Evolutionary conservation across 2,113 vertebrate genomes (phyloP).

Genomic region (Prinia subflava): DNA sequence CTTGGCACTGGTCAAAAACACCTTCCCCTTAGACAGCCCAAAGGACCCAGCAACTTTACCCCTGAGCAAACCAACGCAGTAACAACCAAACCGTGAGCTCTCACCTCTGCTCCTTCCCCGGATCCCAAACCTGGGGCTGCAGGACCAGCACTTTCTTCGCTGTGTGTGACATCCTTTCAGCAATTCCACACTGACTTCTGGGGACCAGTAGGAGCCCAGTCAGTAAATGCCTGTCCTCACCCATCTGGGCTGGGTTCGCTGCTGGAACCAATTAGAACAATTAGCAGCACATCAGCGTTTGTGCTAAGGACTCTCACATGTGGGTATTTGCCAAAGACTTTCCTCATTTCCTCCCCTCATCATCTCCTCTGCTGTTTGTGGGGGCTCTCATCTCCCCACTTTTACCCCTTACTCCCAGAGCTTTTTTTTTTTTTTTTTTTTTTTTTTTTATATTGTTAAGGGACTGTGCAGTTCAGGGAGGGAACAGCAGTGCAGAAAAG

Average conservation of each 20-base stretch:
- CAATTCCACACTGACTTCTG: neutral
- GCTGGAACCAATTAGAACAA: constrained; percentile 9
- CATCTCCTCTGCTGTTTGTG: neutral
- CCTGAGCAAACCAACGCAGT: fast-evolving
- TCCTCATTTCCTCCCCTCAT: fast-evolving
- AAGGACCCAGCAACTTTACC: neutral
- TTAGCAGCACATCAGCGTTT: neutral
- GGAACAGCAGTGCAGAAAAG: neutral
- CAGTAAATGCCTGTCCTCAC: neutral
- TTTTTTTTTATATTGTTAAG: neutral
- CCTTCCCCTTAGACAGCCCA: neutral
- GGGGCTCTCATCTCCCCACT: neutral
- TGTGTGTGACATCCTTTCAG: fast-evolving
- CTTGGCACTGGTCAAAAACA: fast-evolving
- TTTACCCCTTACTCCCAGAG: neutral
- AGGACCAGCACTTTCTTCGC: fast-evolving
- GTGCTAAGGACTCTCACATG: neutral
- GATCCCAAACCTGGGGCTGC: neutral
- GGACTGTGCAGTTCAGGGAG: neutral
- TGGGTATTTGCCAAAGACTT: neutral
- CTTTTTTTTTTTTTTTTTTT: neutral
- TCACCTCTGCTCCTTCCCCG: neutral
- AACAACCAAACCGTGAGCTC: neutral
- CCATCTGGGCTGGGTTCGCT: neutral
- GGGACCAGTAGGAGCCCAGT: neutral